A percentile compares a stretch with the other conserved stretches of the same genome.
These are phyloP conservation scores for Lipophrys pholis DNA, from an alignment of 2,113 vertebrate species.

Conservation along the genomic window DNA sequence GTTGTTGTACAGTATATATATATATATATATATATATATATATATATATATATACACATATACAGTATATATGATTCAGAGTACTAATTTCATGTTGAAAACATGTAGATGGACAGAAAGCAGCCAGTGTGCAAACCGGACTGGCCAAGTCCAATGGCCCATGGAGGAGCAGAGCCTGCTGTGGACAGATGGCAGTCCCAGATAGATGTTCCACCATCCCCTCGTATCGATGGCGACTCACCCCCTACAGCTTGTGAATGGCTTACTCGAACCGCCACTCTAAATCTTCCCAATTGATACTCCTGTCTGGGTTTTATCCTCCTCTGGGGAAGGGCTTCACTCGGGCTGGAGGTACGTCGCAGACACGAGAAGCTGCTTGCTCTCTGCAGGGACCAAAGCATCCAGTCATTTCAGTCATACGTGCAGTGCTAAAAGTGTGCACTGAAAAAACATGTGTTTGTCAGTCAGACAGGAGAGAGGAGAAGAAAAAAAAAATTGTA, in stretches of 20 bases:
- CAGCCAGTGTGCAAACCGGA: conserved; percentile 29
- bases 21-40: no score
- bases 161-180: conserved; percentile 25
- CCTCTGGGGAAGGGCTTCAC: neutral
- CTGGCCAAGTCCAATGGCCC: conserved; percentile 42
- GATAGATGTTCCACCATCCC: conserved; percentile 20
- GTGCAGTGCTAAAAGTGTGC: conserved; percentile 6
- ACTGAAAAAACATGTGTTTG: conserved; percentile 43
- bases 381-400: neutral
- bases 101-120: conserved; percentile 14
- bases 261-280: neutral
- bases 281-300: neutral
- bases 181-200: conserved; percentile 29
- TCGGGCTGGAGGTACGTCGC: neutral
- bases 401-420: conserved; percentile 25
- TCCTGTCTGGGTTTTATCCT: conserved; percentile 6
- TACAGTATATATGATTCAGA: conserved; percentile 3
- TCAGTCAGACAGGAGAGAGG: conserved; percentile 12
- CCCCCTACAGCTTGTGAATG: neutral
- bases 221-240: conserved; percentile 22
- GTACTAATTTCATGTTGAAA: conserved; percentile 8
- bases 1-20: neutral
- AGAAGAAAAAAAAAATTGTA: conserved; percentile 18
- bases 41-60: no score
- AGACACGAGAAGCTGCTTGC: conserved; percentile 8